Evolutionary conservation across 37 sponge, comb jelly and placozoan species (phyloP).

Genomic region (Spongilla lacustris): DNA sequence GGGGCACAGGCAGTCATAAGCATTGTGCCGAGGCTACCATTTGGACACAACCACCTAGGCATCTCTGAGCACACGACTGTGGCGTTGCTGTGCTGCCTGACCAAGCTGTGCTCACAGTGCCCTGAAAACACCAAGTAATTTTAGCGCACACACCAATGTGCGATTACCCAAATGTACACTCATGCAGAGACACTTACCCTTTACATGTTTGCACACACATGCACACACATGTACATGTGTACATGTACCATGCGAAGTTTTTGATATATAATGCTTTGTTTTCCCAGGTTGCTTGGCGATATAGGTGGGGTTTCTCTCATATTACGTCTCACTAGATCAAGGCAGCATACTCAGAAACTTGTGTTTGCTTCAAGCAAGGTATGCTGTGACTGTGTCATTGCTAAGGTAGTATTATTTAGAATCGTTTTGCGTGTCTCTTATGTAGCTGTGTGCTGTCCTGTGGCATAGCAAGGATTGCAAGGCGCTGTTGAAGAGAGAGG

Average conservation of each 20-base stretch:
- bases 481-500: slow-evolving; percentile 60
- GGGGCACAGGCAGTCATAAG: slow-evolving; percentile 58
- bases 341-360: slow-evolving; percentile 63
- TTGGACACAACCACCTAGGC: slow-evolving; percentile 68
- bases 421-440: background rate
- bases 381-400: too few relatives aligned
- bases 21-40: slow-evolving; percentile 78
- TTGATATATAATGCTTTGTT: background rate
- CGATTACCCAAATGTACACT: background rate
- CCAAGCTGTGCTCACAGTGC: slow-evolving; percentile 68
- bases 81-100: slow-evolving; percentile 73
- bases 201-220: background rate
- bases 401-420: too few relatives aligned
- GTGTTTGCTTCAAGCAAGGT: slow-evolving; percentile 78
- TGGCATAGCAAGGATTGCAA: slow-evolving; percentile 56
- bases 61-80: slow-evolving; percentile 82
- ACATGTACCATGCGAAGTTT: background rate
- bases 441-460: slow-evolving; percentile 69
- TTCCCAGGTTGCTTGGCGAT: slow-evolving; percentile 54
- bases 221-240: background rate
- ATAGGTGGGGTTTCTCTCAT: slow-evolving; percentile 48
- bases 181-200: background rate
- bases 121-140: slow-evolving; percentile 73
- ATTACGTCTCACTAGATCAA: slow-evolving; percentile 50
- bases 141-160: background rate